Evolutionary conservation across 1,140 invertebrate species (phyloP).

Genomic region (Heliconius melpomene): DNA sequence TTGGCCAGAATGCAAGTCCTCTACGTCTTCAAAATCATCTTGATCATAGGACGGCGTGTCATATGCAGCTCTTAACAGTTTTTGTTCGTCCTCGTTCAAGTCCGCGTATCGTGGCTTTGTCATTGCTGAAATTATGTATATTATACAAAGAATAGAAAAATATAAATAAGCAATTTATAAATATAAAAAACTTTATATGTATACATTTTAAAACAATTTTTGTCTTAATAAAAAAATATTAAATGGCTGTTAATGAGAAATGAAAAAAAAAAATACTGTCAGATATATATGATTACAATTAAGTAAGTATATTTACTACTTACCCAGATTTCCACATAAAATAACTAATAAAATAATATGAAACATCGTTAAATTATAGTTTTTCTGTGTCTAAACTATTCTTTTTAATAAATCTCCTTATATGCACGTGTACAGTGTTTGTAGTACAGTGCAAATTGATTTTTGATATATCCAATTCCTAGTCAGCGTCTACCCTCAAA

Average conservation of each 20-base stretch:
- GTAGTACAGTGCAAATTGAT: background rate
- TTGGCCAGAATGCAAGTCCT: slow-evolving; percentile 52
- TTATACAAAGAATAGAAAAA: background rate
- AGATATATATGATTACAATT: background rate
- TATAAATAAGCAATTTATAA: background rate
- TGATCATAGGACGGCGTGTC: slow-evolving; percentile 65
- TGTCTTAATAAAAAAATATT: background rate
- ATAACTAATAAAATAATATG: background rate
- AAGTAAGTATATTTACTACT: background rate
- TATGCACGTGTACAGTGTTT: background rate
- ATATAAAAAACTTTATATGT: background rate
- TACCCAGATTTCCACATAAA: background rate
- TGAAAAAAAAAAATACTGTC: no score
- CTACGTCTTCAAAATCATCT: slow-evolving; percentile 55
- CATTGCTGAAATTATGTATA: slow-evolving; percentile 39
- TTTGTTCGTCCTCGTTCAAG: slow-evolving; percentile 65
- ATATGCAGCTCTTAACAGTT: slow-evolving; percentile 62
- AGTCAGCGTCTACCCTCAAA: background rate
- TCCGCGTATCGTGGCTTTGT: slow-evolving; percentile 58
- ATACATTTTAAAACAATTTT: no score
- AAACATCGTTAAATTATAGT: background rate
- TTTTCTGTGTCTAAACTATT: background rate
- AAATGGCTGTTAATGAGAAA: no score
- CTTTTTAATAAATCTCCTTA: background rate
- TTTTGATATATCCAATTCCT: background rate